A percentile compares a stretch with the other conserved stretches of the same genome.
Evolutionary conservation across 2,113 vertebrate species (phyloP).

Genomic region (Perognathus longimembris): DNA sequence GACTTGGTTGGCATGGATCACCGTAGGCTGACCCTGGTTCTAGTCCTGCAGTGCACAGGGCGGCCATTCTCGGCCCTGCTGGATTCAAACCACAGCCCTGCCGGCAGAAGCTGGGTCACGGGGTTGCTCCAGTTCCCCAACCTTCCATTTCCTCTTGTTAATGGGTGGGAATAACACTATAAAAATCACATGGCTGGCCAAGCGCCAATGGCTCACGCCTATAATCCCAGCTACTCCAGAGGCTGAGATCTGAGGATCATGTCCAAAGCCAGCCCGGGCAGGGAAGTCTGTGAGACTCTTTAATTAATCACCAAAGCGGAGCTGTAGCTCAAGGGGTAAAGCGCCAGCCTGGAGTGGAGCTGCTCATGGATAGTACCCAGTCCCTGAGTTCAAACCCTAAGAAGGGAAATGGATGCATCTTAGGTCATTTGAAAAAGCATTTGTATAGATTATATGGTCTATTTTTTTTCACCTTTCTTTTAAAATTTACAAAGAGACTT

Average conservation of each 20-base stretch:
- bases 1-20: neutral
- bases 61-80: neutral
- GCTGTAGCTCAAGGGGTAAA: too few species aligned
- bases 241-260: too few species aligned
- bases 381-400: too few species aligned
- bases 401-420: neutral
- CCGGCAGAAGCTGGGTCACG: neutral
- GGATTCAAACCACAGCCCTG: neutral
- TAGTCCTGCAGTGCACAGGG: neutral
- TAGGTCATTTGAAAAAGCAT: neutral
- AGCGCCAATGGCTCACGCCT: too few species aligned
- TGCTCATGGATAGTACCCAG: too few species aligned
- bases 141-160: neutral
- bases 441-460: neutral
- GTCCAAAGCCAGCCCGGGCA: too few species aligned
- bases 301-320: too few species aligned
- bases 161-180: neutral
- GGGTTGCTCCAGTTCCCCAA: neutral
- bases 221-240: too few species aligned
- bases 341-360: too few species aligned
- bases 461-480: constrained; percentile 28
- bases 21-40: neutral
- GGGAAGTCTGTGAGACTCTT: too few species aligned
- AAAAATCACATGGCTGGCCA: neutral
- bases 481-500: constrained; percentile 17